Percentiles rank a stretch among this genome's conserved stretches.
These are phyloP conservation scores for Siniperca knerii DNA, from an alignment of 2,113 vertebrate genomes.

Conservation along the genomic window DNA sequence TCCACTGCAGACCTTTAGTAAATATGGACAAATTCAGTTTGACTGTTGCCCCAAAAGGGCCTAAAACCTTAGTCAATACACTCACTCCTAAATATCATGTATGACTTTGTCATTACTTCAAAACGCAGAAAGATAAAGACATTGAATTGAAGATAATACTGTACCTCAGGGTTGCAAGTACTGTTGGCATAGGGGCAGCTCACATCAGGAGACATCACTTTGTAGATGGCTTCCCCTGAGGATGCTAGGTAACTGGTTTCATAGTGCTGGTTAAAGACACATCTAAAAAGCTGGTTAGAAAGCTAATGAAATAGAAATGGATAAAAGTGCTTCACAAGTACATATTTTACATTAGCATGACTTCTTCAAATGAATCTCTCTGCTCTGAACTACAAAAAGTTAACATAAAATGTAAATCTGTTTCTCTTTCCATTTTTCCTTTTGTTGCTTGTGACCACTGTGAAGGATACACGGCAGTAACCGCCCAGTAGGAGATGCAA, in stretches of 20 bases:
- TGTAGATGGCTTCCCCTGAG: conserved; percentile 90
- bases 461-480: conserved; percentile 94
- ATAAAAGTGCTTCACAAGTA: background rate
- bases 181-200: conserved; percentile 87
- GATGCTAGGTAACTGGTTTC: conserved; percentile 89
- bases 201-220: conserved; percentile 86
- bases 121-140: conserved; percentile 3
- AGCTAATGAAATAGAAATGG: background rate
- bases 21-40: background rate
- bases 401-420: background rate
- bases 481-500: conserved; percentile 91
- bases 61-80: background rate
- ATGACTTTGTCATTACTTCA: background rate
- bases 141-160: accelerated
- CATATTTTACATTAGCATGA: background rate
- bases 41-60: background rate
- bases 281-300: background rate
- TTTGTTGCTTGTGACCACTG: background rate
- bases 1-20: background rate
- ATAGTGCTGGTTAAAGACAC: conserved; percentile 38
- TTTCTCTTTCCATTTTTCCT: background rate
- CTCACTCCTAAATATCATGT: background rate
- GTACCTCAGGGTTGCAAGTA: conserved; percentile 90
- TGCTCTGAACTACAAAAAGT: background rate
- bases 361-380: background rate